Percentiles rank a stretch among this genome's conserved stretches.
Evolutionary conservation across 2,113 vertebrate genomes (phyloP).

Genomic region (Nerophis ophidion): DNA sequence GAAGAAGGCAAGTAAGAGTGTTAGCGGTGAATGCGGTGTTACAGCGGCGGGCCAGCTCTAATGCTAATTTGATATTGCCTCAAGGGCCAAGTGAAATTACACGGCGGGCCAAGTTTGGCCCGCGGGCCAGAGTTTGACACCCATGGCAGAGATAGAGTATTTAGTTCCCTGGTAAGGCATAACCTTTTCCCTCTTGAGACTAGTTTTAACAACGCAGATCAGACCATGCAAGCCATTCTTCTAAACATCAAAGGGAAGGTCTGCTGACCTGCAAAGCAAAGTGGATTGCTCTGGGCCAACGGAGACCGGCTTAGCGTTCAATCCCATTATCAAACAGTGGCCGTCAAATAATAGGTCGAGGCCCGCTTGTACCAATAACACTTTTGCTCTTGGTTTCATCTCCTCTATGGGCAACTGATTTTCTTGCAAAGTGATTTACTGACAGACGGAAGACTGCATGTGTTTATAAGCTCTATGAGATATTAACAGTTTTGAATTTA

Average conservation of each 20-base stretch:
- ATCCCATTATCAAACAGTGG: slow-evolving; percentile 55
- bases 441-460: slow-evolving; percentile 10
- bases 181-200: slow-evolving; percentile 34
- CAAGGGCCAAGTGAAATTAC: too few relatives aligned
- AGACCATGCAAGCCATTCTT: slow-evolving; percentile 35
- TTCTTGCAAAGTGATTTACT: slow-evolving; percentile 20
- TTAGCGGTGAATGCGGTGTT: too few relatives aligned
- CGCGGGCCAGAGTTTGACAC: too few relatives aligned
- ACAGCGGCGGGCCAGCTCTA: too few relatives aligned
- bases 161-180: slow-evolving; percentile 6
- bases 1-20: too few relatives aligned
- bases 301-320: slow-evolving; percentile 48
- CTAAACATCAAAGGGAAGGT: slow-evolving; percentile 47
- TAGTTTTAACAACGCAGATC: slow-evolving; percentile 48
- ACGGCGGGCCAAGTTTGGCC: too few relatives aligned
- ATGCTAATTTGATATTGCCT: too few relatives aligned
- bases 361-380: slow-evolving; percentile 49
- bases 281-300: slow-evolving; percentile 41
- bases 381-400: slow-evolving; percentile 50
- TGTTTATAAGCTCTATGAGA: too few relatives aligned
- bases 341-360: slow-evolving; percentile 57
- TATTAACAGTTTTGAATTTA: neutral
- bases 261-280: slow-evolving; percentile 43
- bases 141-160: slow-evolving; percentile 31
- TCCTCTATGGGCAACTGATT: slow-evolving; percentile 34